Evolutionary conservation across 2,888 invertebrate species (phyloP).

Genomic region (Anticlea derivata): DNA sequence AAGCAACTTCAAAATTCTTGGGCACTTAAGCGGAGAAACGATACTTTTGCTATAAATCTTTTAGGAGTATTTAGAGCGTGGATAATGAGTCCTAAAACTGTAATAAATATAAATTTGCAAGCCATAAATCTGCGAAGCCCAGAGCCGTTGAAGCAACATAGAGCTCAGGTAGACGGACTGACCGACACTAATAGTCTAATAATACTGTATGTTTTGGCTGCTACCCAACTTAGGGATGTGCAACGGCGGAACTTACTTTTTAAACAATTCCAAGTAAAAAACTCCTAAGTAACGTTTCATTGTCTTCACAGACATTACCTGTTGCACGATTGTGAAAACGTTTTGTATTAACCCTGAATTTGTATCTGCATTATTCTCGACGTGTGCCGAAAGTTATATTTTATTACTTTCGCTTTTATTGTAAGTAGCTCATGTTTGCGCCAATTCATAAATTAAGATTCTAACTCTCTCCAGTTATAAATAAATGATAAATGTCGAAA

Average conservation of each 20-base stretch:
- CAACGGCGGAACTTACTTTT: slow-evolving; percentile 40
- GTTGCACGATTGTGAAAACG: slow-evolving; percentile 30
- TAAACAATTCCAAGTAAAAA: slow-evolving; percentile 15
- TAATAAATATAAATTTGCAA: slow-evolving; percentile 29
- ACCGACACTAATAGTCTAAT: slow-evolving; percentile 72
- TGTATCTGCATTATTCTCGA: slow-evolving; percentile 40
- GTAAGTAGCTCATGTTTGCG: slow-evolving; percentile 43
- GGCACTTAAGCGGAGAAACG: not conserved
- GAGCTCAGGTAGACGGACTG: slow-evolving; percentile 64
- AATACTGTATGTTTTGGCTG: slow-evolving; percentile 73
- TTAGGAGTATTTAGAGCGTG: slow-evolving; percentile 1
- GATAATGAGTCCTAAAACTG: slow-evolving; percentile 4
- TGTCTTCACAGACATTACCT: slow-evolving; percentile 26
- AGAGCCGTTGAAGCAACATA: slow-evolving; percentile 26
- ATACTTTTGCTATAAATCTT: slow-evolving; percentile 4
- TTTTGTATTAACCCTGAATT: slow-evolving; percentile 36
- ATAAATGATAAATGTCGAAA: slow-evolving; percentile 32
- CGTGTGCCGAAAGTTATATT: slow-evolving; percentile 45
- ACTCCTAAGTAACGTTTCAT: slow-evolving; percentile 23
- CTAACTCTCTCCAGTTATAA: slow-evolving; percentile 30
- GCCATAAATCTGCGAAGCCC: slow-evolving; percentile 41
- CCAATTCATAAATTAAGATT: slow-evolving; percentile 35
- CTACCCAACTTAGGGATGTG: slow-evolving; percentile 62
- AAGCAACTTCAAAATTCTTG: not conserved
- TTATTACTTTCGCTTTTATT: slow-evolving; percentile 50